Base-by-base conservation (phyloP, 2,888 invertebrate species). In the Euzetes globulus region DNA sequence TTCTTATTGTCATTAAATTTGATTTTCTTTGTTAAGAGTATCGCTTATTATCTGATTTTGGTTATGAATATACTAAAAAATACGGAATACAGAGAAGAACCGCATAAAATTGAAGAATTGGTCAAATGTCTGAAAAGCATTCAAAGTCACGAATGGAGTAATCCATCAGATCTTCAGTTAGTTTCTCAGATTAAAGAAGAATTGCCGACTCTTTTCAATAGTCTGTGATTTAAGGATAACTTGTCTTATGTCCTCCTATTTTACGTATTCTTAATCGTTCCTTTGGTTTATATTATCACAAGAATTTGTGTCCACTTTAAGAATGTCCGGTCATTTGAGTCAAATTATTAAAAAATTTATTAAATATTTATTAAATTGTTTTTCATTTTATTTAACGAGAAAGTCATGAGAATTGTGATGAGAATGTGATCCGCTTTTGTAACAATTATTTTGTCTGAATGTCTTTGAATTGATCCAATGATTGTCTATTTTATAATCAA, bases 61-160 rank as follows among this genome's bases (percentile, higher is more conserved):
- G 90, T 92, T 77, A 88, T 90, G 78, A 87, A 91, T 79, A 89
- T 92, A 37, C 86, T 94, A 79, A 87, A 90, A 52, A 91, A 91
- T 80, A 89, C 92, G 0, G 89, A 89, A 79, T 93, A 92, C 81
- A 87, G 87, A 1, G 88, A 91, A 45, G 91, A 92, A 82, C 85
- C 87, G 77, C 92, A 93, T 82, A 87, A 92, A 17, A 87, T 88
- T 72, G 90, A 91, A 76, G 92, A 93, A 82, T 85, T 93, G 70
- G 86, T 90, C 77, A 90, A 91, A 80, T 91, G 92, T 81, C 92
- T 92, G 82, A 91, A 91, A 41, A 86, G 91, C 71, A 92, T 93
- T n/a, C 41, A 68, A 37, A 72, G 41, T 55, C 68, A 68, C 33
- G 76, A 76, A 29, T 72, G 63, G 41, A 76, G 75, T 65, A 71